phyloP scores from a whole-genome alignment of 37 sponge, comb jelly and placozoan genomes.

The Spongilla lacustris region DNA sequence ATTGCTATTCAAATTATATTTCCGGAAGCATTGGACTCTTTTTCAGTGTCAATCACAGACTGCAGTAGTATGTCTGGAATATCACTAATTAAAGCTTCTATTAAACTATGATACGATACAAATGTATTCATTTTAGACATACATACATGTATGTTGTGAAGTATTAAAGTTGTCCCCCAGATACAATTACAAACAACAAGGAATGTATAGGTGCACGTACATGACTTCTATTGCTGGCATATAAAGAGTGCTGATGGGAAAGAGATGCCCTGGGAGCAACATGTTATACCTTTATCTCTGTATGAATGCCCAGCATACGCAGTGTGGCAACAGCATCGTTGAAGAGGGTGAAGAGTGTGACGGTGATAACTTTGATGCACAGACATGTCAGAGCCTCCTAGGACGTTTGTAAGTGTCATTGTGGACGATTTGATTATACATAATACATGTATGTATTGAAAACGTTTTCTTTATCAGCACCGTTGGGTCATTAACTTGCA shows the following conservation, averaged over 20 bases:
- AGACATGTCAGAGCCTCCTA: constrained; percentile 14
- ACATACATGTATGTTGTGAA: not conserved
- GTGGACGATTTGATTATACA: not conserved
- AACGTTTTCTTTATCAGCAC: not conserved
- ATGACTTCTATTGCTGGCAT: too few species aligned
- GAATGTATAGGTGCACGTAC: not conserved
- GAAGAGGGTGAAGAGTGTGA: constrained; percentile 37
- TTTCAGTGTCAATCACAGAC: too few species aligned
- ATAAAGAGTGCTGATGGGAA: too few species aligned
- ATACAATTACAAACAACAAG: not conserved
- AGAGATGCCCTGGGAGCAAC: too few species aligned
- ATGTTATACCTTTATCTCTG: too few species aligned
- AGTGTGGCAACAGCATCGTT: constrained; percentile 18
- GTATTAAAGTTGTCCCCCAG: not conserved
- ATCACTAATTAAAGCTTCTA: too few species aligned
- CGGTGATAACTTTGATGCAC: constrained; percentile 1
- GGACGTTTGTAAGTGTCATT: not conserved
- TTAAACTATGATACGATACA: too few species aligned
- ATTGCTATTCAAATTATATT: too few species aligned
- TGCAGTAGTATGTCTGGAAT: too few species aligned
- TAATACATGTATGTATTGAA: not conserved
- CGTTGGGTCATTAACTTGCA: constrained; percentile 9
- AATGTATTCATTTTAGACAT: too few species aligned
- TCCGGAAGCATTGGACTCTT: too few species aligned
- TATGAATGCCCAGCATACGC: not conserved